phyloP scores from a whole-genome alignment of 2,888 invertebrate genomes.

The Lepidocyrtoides sp. region DNA sequence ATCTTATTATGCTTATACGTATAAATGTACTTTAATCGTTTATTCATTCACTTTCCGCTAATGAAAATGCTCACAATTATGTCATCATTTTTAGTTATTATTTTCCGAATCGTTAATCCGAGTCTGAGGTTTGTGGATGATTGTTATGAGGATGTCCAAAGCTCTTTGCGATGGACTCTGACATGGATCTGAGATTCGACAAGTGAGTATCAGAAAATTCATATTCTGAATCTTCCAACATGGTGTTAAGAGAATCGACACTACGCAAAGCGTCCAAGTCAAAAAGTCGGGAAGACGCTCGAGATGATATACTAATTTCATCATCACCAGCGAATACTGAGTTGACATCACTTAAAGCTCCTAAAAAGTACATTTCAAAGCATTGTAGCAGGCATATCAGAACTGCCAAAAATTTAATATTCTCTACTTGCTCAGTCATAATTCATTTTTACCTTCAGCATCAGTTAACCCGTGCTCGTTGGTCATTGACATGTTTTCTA shows the following conservation, averaged over 20 bases:
- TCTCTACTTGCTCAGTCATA: constrained; percentile 21
- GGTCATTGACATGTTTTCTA: constrained; percentile 94
- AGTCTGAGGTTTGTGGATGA: constrained; percentile 83
- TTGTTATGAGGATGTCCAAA: constrained; percentile 89
- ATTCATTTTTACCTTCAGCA: constrained; percentile 90
- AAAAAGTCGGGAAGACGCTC: constrained; percentile 93
- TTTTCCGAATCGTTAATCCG: constrained; percentile 80
- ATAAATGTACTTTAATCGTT: neutral
- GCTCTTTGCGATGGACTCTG: constrained; percentile 92
- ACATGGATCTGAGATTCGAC: constrained; percentile 92
- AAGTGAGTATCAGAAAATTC: constrained; percentile 89
- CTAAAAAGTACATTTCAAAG: constrained; percentile 86
- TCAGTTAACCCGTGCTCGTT: constrained; percentile 95
- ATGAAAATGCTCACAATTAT: neutral
- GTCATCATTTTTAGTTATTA: neutral
- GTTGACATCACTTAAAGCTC: constrained; percentile 95
- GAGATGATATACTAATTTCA: constrained; percentile 93
- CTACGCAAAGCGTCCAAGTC: constrained; percentile 93
- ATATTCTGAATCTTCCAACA: constrained; percentile 92
- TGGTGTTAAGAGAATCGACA: constrained; percentile 93
- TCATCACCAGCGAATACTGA: constrained; percentile 91
- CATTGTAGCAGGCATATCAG: no score
- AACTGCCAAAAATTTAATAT: neutral
- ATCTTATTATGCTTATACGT: constrained; percentile 46
- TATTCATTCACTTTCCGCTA: constrained; percentile 1